These are phyloP conservation scores for Brachionus plicatilis DNA, from an alignment of 1,140 invertebrate genomes.

Conservation along the genomic window DNA sequence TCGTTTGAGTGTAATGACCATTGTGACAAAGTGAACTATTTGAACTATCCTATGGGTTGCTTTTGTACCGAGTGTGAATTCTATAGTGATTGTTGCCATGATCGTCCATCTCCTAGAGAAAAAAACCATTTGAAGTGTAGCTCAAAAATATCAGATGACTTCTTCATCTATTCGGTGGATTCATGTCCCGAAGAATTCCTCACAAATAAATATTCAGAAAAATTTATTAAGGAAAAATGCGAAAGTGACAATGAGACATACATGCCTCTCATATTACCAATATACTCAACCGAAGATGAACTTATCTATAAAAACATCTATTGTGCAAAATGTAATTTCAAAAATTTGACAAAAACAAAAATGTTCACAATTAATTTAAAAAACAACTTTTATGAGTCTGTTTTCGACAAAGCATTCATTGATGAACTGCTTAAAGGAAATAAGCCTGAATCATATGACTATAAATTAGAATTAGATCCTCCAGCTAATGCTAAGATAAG, in stretches of 20 bases:
- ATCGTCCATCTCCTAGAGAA: not conserved
- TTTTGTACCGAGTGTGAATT: not conserved
- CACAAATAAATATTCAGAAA: not conserved
- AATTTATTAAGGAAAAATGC: not conserved
- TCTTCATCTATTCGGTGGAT: not conserved
- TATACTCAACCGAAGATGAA: not conserved
- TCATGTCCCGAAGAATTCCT: not conserved
- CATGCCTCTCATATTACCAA: not conserved
- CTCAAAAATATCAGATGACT: not conserved
- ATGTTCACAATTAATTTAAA: not conserved
- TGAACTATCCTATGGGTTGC: not conserved
- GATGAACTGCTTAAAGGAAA: not conserved
- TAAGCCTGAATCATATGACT: not conserved
- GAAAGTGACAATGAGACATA: not conserved
- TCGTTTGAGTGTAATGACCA: not conserved
- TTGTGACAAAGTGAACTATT: not conserved
- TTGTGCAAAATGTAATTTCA: constrained; percentile 10
- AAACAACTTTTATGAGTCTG: not conserved
- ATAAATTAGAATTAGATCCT: not conserved
- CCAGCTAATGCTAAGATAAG: not conserved
- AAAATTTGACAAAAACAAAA: not conserved
- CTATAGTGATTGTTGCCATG: not conserved
- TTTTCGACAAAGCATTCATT: not conserved
- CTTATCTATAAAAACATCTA: not conserved
- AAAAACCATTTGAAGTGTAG: not conserved